Evolutionary conservation across 1,140 invertebrate species (phyloP).

Genomic region (Pararge aegeria): DNA sequence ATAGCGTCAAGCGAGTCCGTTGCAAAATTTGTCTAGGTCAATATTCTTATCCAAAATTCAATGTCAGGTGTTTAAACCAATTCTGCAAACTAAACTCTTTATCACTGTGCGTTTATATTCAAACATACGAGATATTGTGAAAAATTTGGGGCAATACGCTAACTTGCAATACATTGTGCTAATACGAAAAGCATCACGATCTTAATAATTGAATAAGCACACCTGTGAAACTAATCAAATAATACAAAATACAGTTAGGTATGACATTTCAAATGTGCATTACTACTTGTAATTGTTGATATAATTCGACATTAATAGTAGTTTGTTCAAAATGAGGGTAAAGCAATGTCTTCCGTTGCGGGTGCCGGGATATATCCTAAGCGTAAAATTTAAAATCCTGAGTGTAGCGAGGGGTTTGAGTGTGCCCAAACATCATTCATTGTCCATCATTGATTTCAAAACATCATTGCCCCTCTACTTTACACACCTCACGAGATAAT

Average conservation of each 20-base stretch:
- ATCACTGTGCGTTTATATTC: background rate
- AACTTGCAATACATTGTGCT: slow-evolving; percentile 13
- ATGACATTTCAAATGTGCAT: background rate
- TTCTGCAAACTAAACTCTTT: background rate
- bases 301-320: no score
- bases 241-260: background rate
- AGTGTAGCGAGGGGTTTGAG: no score
- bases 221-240: background rate
- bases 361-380: no score
- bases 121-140: background rate
- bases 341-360: no score
- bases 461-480: no score
- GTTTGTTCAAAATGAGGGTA: no score
- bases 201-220: slow-evolving; percentile 16
- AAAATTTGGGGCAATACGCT: slow-evolving; percentile 5
- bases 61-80: background rate
- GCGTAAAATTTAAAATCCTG: no score
- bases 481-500: no score
- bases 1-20: background rate
- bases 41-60: background rate
- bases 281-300: background rate
- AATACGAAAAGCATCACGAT: slow-evolving; percentile 19
- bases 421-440: no score
- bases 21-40: background rate
- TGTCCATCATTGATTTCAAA: no score